These are phyloP conservation scores for Nemotelus pantherinus DNA, from an alignment of 2,888 invertebrate genomes.

Conservation along the genomic window DNA sequence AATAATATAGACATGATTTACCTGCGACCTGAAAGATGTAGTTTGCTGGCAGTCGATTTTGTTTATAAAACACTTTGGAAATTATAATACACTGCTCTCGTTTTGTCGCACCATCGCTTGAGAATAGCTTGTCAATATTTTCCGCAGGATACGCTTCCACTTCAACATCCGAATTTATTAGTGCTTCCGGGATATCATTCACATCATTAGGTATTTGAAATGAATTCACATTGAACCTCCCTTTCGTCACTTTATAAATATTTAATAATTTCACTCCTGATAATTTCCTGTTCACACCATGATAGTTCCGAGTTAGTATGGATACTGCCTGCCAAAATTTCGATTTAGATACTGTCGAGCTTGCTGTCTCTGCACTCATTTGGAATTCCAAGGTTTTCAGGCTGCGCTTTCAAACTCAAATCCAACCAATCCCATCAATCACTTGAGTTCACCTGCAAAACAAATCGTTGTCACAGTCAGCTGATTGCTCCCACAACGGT, in stretches of 20 bases:
- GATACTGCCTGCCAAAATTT: conserved; percentile 74
- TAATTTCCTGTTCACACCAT: conserved; percentile 77
- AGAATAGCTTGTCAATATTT: background rate
- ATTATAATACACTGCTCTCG: background rate
- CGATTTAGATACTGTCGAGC: background rate
- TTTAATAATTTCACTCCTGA: conserved; percentile 64
- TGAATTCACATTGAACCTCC: background rate
- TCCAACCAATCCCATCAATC: no score
- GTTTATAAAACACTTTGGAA: conserved; percentile 17
- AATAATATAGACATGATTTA: background rate
- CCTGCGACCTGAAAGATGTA: conserved; percentile 7
- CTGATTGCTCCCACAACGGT: no score
- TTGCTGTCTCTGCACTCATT: background rate
- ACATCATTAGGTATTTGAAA: background rate
- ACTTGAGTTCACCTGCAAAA: background rate
- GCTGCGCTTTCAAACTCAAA: no score
- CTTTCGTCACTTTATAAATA: background rate
- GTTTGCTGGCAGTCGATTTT: background rate
- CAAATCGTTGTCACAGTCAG: background rate
- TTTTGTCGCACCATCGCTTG: background rate
- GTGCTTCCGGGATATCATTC: background rate
- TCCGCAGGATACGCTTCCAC: background rate
- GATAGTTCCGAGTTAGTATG: conserved; percentile 74
- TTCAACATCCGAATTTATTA: background rate
- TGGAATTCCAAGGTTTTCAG: no score